These are phyloP conservation scores for Berghia stephanieae DNA, from an alignment of 1,140 invertebrate species.

Conservation along the genomic window DNA sequence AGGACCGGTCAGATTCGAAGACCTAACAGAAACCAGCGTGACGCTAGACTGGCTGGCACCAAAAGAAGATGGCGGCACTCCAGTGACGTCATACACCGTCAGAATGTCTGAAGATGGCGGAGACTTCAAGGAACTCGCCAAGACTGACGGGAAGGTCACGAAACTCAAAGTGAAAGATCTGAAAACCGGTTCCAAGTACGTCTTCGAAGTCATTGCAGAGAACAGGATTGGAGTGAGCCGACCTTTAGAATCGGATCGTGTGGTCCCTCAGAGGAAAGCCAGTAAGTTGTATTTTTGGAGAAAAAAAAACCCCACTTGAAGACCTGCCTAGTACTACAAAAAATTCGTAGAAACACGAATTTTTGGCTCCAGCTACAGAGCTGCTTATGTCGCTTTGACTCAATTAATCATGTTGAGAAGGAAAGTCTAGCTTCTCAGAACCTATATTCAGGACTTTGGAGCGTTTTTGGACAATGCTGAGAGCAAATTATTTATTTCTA, in stretches of 20 bases:
- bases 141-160: slow-evolving; percentile 44
- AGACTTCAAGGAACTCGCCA: slow-evolving; percentile 42
- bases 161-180: slow-evolving; percentile 78
- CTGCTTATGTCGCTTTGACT: too few species aligned
- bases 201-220: slow-evolving; percentile 90
- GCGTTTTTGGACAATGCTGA: too few species aligned
- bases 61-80: slow-evolving; percentile 85
- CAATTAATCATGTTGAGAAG: too few species aligned
- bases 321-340: too few species aligned
- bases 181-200: slow-evolving; percentile 91
- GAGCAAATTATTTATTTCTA: too few species aligned
- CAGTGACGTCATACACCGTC: slow-evolving; percentile 57
- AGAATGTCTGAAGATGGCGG: slow-evolving; percentile 45
- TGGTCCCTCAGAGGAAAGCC: slow-evolving; percentile 73
- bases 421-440: too few species aligned
- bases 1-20: slow-evolving; percentile 70
- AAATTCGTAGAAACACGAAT: too few species aligned
- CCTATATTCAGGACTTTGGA: too few species aligned
- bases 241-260: slow-evolving; percentile 95
- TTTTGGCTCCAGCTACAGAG: too few species aligned
- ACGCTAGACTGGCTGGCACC: slow-evolving; percentile 85
- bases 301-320: too few species aligned
- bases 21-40: slow-evolving; percentile 77
- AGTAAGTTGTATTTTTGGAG: slow-evolving; percentile 25
- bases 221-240: slow-evolving; percentile 94